phyloP scores from a whole-genome alignment of 2,797 vertebrate genomes.

The Sternarchorhynchus goeldii region DNA sequence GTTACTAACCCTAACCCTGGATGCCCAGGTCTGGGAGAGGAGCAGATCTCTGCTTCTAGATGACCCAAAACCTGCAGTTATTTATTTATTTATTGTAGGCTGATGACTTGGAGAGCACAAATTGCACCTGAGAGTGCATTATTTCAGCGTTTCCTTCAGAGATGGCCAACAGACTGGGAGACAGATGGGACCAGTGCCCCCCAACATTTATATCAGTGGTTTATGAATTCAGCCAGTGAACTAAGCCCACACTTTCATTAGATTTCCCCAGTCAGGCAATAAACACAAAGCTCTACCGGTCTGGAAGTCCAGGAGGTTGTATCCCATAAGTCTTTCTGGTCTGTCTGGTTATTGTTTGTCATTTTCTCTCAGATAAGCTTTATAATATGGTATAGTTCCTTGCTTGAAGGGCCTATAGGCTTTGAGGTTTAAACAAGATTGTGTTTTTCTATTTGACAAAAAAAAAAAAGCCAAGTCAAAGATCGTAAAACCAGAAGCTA shows the following conservation, averaged over 20 bases:
- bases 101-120: background rate
- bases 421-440: background rate
- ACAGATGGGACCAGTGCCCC: slow-evolving; percentile 33
- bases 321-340: slow-evolving; percentile 24
- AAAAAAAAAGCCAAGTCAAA: too few relatives aligned
- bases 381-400: slow-evolving; percentile 36
- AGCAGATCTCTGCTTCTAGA: too few relatives aligned
- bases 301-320: slow-evolving; percentile 17
- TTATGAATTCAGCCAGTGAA: slow-evolving; percentile 50
- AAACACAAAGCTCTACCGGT: slow-evolving; percentile 44
- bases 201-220: slow-evolving; percentile 44
- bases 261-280: slow-evolving; percentile 48
- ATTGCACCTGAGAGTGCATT: slow-evolving; percentile 40
- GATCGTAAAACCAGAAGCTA: too few relatives aligned
- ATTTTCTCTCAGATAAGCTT: slow-evolving; percentile 43
- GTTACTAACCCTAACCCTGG: too few relatives aligned
- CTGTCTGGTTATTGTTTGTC: slow-evolving; percentile 45
- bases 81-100: background rate
- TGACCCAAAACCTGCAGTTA: too few relatives aligned
- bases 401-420: slow-evolving; percentile 4
- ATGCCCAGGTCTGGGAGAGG: too few relatives aligned
- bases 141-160: slow-evolving; percentile 30
- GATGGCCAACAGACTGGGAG: slow-evolving; percentile 28
- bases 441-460: background rate
- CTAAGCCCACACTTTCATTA: slow-evolving; percentile 41